Conservation (phyloP, 2,888 invertebrate species). For the Coremacera marginata region DNA sequence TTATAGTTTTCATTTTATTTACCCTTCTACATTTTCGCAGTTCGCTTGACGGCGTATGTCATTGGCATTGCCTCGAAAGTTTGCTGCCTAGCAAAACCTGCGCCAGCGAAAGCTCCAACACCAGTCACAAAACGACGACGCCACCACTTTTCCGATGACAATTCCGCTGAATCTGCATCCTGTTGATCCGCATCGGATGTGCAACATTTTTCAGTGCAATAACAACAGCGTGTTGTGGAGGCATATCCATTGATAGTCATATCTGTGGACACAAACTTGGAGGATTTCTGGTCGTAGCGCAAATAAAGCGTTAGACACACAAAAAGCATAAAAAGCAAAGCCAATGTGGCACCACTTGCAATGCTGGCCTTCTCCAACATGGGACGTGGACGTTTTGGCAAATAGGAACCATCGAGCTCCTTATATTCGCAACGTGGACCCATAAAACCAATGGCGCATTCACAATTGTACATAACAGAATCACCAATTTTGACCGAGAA, state of each 20-base stretch:
- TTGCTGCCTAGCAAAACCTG: slow-evolving; percentile 45
- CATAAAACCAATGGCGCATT: slow-evolving; percentile 94
- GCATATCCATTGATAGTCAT: slow-evolving; percentile 7
- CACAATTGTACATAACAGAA: slow-evolving; percentile 93
- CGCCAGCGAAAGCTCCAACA: slow-evolving; percentile 18
- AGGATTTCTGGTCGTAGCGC: slow-evolving; percentile 64
- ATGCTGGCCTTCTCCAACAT: slow-evolving; percentile 86
- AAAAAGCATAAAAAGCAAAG: slow-evolving; percentile 73
- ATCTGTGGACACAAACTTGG: slow-evolving; percentile 34
- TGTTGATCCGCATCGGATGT: slow-evolving; percentile 35
- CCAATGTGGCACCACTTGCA: slow-evolving; percentile 81
- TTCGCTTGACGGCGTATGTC: slow-evolving; percentile 58
- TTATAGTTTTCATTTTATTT: background rate
- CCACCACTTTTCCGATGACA: slow-evolving; percentile 17
- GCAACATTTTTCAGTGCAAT: slow-evolving; percentile 48
- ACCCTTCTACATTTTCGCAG: slow-evolving; percentile 56
- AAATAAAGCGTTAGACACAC: slow-evolving; percentile 73
- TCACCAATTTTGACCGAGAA: slow-evolving; percentile 95
- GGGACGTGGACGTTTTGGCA: slow-evolving; percentile 77
- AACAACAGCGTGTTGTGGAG: slow-evolving; percentile 31
- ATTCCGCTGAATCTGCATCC: background rate
- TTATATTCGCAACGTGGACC: slow-evolving; percentile 97
- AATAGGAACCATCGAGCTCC: slow-evolving; percentile 95
- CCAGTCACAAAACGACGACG: slow-evolving; percentile 39
- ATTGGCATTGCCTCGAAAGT: slow-evolving; percentile 55